phyloP scores from a whole-genome alignment of 92 coral and sea anemone species.

The Parazoanthus swiftii region DNA sequence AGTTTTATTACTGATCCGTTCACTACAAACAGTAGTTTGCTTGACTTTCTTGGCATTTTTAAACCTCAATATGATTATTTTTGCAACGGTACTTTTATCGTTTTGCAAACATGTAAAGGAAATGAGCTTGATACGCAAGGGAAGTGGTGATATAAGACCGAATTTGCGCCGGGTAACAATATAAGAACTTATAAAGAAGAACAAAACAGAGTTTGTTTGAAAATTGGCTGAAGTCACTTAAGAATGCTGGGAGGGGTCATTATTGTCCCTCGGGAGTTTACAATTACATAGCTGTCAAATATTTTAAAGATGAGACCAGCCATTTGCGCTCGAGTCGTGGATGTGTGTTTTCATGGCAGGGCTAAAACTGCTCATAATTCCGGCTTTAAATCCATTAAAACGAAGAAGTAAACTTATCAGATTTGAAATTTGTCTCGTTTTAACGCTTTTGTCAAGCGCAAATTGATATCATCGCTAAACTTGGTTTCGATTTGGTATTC shows the following conservation, averaged over 20 bases:
- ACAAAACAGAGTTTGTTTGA: conserved; percentile 39
- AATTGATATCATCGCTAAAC: conserved; percentile 32
- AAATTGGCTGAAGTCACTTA: conserved; percentile 41
- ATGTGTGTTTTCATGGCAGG: conserved; percentile 27
- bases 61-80: background rate
- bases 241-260: conserved; percentile 65
- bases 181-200: background rate
- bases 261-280: conserved; percentile 53
- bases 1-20: background rate
- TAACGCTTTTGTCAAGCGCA: background rate
- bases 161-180: background rate
- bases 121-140: conserved; percentile 12
- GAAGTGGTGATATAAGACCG: background rate
- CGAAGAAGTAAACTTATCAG: background rate
- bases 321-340: background rate
- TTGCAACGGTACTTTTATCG: background rate
- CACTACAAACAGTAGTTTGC: background rate
- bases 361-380: conserved; percentile 2
- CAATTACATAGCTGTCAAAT: conserved; percentile 61
- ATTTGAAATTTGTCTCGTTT: conserved; percentile 14
- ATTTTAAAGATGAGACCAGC: conserved; percentile 48
- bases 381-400: background rate
- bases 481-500: conserved; percentile 31
- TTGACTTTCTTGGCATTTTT: background rate
- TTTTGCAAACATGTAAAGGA: background rate